Percentiles rank a stretch among this genome's conserved stretches.
Evolutionary conservation across 2,113 vertebrate species (phyloP).

Genomic region (Morone saxatilis): DNA sequence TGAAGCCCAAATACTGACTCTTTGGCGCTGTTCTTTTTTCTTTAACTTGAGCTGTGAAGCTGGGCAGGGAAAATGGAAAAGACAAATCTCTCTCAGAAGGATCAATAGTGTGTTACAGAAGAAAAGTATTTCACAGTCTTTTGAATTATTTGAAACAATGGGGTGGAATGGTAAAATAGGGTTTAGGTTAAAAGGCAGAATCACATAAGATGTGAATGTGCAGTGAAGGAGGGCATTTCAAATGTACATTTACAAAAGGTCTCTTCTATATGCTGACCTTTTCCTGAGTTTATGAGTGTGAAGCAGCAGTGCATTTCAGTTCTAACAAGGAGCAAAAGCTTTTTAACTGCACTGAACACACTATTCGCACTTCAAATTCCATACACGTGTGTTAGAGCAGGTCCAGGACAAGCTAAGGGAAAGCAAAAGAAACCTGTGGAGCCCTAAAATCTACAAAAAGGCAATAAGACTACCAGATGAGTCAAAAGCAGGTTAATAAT

Average conservation of each 20-base stretch:
- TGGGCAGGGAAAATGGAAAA: constrained; percentile 13
- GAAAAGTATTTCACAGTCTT: constrained; percentile 11
- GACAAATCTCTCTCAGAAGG: constrained; percentile 19
- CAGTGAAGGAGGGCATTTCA: constrained; percentile 29
- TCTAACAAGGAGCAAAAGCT: background rate
- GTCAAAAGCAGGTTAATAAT: background rate
- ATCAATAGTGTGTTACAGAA: constrained; percentile 31
- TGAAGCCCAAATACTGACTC: constrained; percentile 15
- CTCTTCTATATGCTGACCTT: constrained; percentile 40
- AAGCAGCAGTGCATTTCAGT: constrained; percentile 17
- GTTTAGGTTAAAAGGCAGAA: background rate
- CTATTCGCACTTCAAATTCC: background rate
- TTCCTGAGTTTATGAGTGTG: background rate
- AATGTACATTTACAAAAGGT: constrained; percentile 34
- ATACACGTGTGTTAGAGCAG: background rate
- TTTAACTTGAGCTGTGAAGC: constrained; percentile 17
- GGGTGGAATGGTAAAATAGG: background rate
- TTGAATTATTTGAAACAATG: constrained; percentile 27
- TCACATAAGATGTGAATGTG: constrained; percentile 32
- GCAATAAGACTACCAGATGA: background rate
- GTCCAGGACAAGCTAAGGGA: background rate
- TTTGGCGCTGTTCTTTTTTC: background rate
- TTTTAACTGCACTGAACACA: background rate
- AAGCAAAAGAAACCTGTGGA: background rate
- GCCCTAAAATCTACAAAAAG: too few relatives aligned